phyloP scores from a whole-genome alignment of 2,888 invertebrate genomes.

The Syrista parreyssii region DNA sequence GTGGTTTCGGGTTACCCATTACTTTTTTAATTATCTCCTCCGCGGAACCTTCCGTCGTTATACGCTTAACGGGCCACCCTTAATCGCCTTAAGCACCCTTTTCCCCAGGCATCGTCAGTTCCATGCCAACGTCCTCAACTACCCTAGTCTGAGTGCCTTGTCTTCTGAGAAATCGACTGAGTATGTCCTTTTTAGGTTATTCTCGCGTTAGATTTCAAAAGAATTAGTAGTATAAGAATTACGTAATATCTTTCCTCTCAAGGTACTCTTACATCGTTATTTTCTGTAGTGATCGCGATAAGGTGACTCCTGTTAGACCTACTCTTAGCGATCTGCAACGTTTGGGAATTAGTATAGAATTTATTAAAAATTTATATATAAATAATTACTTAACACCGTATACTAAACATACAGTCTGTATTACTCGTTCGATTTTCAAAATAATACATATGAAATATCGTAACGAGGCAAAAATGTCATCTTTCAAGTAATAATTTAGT shows the following conservation, averaged over 20 bases:
- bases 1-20: conserved; percentile 39
- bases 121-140: neutral
- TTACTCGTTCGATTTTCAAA: neutral
- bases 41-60: conserved; percentile 41
- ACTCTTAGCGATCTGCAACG: neutral
- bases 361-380: neutral
- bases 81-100: conserved; percentile 50
- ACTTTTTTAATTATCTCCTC: conserved; percentile 54
- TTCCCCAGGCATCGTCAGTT: conserved; percentile 13
- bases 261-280: neutral
- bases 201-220: neutral
- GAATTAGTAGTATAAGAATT: neutral
- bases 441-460: neutral
- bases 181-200: neutral
- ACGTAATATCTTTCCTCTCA: neutral
- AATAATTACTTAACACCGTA: neutral
- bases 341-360: neutral
- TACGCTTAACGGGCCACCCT: conserved; percentile 46
- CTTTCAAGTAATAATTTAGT: neutral
- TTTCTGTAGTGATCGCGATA: neutral
- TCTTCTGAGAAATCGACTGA: neutral
- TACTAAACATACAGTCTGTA: neutral
- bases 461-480: neutral
- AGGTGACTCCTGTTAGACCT: neutral
- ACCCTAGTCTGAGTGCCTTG: neutral